phyloP scores from a whole-genome alignment of 2,888 invertebrate species.

The Dynastes hyllus region DNA sequence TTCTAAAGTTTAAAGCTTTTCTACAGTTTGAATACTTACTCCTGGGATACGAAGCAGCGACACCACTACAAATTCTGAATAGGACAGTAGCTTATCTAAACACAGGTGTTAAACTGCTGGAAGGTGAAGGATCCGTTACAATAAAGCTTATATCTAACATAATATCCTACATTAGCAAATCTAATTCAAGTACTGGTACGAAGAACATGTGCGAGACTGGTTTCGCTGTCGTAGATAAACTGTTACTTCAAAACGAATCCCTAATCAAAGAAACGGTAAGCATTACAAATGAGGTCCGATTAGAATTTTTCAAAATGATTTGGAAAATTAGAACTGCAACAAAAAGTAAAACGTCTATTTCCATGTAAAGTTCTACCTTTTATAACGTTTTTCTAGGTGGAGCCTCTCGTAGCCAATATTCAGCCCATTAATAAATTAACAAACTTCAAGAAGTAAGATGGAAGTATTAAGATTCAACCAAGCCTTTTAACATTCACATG shows the following conservation, averaged over 20 bases:
- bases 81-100: slow-evolving; percentile 74
- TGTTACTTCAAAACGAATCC: slow-evolving; percentile 79
- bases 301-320: background rate
- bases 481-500: background rate
- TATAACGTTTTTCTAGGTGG: too few relatives aligned
- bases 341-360: slow-evolving; percentile 37
- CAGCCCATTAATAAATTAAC: slow-evolving; percentile 50
- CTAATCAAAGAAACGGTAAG: slow-evolving; percentile 83
- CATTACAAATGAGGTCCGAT: slow-evolving; percentile 36
- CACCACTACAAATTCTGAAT: slow-evolving; percentile 74
- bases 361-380: slow-evolving; percentile 44
- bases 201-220: slow-evolving; percentile 74
- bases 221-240: slow-evolving; percentile 76
- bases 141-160: slow-evolving; percentile 75
- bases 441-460: slow-evolving; percentile 46
- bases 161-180: slow-evolving; percentile 72
- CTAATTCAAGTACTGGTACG: slow-evolving; percentile 68
- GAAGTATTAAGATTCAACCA: background rate
- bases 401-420: slow-evolving; percentile 19
- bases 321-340: too few relatives aligned
- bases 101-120: slow-evolving; percentile 72
- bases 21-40: slow-evolving; percentile 73
- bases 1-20: background rate
- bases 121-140: slow-evolving; percentile 79
- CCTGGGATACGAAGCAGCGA: slow-evolving; percentile 78